Percentiles rank a stretch among this genome's conserved stretches.
Conservation (phyloP, 2,113 vertebrate genomes). For the Oncorhynchus masou region DNA sequence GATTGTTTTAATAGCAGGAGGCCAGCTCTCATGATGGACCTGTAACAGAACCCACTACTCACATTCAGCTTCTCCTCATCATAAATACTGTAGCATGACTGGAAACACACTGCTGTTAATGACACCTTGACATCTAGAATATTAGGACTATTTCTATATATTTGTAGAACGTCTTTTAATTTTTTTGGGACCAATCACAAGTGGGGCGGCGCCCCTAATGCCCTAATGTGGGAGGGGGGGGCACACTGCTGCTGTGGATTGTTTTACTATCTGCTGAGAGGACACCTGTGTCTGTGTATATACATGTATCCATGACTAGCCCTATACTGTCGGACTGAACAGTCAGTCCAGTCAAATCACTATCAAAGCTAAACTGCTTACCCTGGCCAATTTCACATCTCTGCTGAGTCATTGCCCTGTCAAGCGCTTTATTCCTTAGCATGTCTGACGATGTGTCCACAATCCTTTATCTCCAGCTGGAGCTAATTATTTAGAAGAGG, state of each 20-base stretch:
- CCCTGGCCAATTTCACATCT: slow-evolving; percentile 66
- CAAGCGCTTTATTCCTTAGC: slow-evolving; percentile 69
- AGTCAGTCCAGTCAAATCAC: slow-evolving; percentile 65
- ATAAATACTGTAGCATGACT: not conserved
- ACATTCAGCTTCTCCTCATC: not conserved
- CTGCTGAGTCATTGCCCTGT: slow-evolving; percentile 73
- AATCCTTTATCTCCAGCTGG: slow-evolving; percentile 50
- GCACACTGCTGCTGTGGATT: slow-evolving; percentile 21
- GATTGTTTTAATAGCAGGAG: slow-evolving; percentile 53
- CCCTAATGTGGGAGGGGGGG: slow-evolving; percentile 25
- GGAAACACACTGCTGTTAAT: not conserved
- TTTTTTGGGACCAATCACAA: not conserved
- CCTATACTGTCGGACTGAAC: slow-evolving; percentile 58
- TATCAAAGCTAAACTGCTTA: slow-evolving; percentile 70
- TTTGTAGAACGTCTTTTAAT: not conserved
- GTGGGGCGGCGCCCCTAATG: not conserved
- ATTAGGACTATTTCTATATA: too few species aligned
- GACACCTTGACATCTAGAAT: not conserved
- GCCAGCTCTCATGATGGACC: slow-evolving; percentile 26
- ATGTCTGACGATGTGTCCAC: slow-evolving; percentile 42
- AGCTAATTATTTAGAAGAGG: slow-evolving; percentile 58
- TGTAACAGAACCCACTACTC: not conserved
- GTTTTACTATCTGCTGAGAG: slow-evolving; percentile 58
- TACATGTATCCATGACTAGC: slow-evolving; percentile 41
- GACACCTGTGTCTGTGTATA: slow-evolving; percentile 47